These are phyloP conservation scores for Bufo bufo DNA, from an alignment of 2,113 vertebrate genomes.

Conservation along the genomic window DNA sequence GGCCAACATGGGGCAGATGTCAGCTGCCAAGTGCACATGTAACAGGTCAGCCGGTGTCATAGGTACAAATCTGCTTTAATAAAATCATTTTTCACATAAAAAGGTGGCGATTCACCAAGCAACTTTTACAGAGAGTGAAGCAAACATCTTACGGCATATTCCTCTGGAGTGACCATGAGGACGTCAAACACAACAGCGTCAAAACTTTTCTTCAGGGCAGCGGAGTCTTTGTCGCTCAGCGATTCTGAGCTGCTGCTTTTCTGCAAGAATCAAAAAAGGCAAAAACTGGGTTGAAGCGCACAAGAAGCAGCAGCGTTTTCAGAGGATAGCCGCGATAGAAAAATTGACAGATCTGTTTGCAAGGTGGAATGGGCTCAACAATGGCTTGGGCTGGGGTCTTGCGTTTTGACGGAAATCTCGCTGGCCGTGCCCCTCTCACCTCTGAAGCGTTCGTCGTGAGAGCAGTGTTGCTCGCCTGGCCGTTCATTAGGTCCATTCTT, in stretches of 20 bases:
- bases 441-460: slow-evolving; percentile 82
- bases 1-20: no score
- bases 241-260: slow-evolving; percentile 98
- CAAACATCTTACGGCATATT: slow-evolving; percentile 90
- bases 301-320: not conserved
- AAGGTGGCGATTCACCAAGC: no score
- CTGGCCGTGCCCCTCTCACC: slow-evolving; percentile 70
- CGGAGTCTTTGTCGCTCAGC: slow-evolving; percentile 91
- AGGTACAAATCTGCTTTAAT: no score
- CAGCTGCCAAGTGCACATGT: no score
- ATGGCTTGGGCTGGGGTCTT: no score
- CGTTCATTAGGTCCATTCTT: slow-evolving; percentile 96
- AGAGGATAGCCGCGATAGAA: not conserved
- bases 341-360: no score
- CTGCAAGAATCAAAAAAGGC: slow-evolving; percentile 70
- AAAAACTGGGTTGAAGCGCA: not conserved
- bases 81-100: no score
- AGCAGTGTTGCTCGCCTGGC: slow-evolving; percentile 81
- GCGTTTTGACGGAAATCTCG: no score
- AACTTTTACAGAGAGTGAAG: not conserved
- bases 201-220: slow-evolving; percentile 96
- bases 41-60: no score
- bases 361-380: no score
- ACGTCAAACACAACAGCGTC: slow-evolving; percentile 97
- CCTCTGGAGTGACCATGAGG: slow-evolving; percentile 95